A percentile compares a stretch with the other conserved stretches of the same genome.
These are phyloP conservation scores for Hypanus sabinus DNA, from an alignment of 2,113 vertebrate species.

Conservation along the genomic window DNA sequence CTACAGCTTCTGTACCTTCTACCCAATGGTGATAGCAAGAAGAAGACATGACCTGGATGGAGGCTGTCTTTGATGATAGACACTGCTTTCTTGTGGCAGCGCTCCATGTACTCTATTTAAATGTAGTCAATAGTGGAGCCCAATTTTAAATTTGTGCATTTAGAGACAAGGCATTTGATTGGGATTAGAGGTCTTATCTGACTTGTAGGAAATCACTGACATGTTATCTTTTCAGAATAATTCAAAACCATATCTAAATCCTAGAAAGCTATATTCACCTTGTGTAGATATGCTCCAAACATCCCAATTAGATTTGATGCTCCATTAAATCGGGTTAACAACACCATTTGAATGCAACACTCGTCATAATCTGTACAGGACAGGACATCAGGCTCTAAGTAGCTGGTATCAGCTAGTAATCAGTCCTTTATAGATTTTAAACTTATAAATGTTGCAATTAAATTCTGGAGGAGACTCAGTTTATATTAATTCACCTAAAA, in stretches of 20 bases:
- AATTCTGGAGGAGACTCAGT: neutral
- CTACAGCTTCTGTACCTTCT: too few relatives aligned
- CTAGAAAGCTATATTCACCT: neutral
- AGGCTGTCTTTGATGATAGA: too few relatives aligned
- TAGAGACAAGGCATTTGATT: neutral
- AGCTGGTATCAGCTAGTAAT: neutral
- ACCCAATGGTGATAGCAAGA: too few relatives aligned
- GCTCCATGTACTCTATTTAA: too few relatives aligned
- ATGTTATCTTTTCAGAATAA: neutral
- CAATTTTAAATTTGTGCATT: too few relatives aligned
- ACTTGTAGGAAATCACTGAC: neutral
- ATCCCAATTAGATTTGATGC: neutral
- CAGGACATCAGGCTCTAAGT: neutral
- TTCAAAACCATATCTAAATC: neutral
- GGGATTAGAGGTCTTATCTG: slow-evolving; percentile 3
- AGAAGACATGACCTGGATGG: too few relatives aligned
- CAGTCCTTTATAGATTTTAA: neutral
- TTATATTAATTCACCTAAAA: neutral
- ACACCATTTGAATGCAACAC: neutral
- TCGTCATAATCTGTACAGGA: neutral
- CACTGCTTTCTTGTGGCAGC: too few relatives aligned
- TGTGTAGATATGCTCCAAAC: slow-evolving; percentile 17
- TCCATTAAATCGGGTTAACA: neutral
- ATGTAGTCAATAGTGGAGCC: too few relatives aligned
- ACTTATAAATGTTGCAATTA: neutral